Evolutionary conservation across 92 coral and sea anemone genomes (phyloP), one percentile per base, ranked within the genome.

Genomic region (Scolanthus callimorphus): DNA sequence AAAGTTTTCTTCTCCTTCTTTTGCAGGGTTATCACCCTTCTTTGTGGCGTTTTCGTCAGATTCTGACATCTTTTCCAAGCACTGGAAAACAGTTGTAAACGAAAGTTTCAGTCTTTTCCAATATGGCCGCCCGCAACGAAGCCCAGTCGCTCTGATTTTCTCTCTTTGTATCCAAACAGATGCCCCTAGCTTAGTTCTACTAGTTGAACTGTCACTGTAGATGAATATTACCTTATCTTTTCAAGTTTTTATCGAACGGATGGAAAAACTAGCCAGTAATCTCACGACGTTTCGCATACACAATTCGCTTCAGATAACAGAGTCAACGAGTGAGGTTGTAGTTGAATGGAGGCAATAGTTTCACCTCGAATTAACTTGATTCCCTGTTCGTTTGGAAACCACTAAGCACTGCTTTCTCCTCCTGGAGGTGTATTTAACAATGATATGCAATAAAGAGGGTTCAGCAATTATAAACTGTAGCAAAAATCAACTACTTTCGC

Each of bases 1-100:
- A 31, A 77, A 77, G 29, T 54, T 87, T 52, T 77, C 90, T 15
- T 76, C 89, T 29, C 74, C 74, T 9, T 67, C 47, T 27, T 45
- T 67, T 2, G 74, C 27, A 47, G 63, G 11, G 48, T 11, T 30
- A 2, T 56, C 65, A 17, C 30, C 65, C 17, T 49, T 30, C 20
- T 15, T 28, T 11, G 38, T 46, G 17, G 44, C 10, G 26, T 29
- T 49, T 15, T 29, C 57, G 17, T 49, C 43, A 44, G 20, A 29
- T n/a, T 45, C 56, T 27, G 68, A 44, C 68, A 62, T 62, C 13
- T 1, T 50, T 20, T 3, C 3, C 12, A 28, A 3, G 10, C 24
- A 28, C 6, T 6, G 9, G 15, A 34, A 15, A 6, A 34, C 43
- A 34, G 9, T 6, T 3, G 71, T n/a, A 37, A 12, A 24, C 38